Conservation (phyloP, 2,113 vertebrate species). For the Oceanites oceanicus region DNA sequence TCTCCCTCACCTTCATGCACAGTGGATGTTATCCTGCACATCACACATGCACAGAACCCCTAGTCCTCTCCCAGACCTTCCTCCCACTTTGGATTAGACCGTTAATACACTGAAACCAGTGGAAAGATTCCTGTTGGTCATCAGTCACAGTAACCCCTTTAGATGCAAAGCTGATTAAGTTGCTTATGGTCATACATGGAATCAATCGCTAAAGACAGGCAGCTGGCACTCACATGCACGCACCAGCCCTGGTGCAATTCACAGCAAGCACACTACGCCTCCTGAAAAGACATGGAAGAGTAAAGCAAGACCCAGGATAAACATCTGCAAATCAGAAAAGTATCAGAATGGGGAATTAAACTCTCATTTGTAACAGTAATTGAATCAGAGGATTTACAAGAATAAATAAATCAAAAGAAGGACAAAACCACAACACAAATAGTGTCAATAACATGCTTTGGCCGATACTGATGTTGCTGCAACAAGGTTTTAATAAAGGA, state of each 20-base stretch:
- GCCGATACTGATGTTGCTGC: background rate
- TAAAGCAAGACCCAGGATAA: slow-evolving; percentile 16
- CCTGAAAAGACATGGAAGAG: background rate
- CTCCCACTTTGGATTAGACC: background rate
- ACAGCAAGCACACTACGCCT: background rate
- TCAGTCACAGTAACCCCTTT: background rate
- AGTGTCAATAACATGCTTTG: background rate
- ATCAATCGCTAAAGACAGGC: background rate
- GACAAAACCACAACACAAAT: background rate
- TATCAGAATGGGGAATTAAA: slow-evolving; percentile 10
- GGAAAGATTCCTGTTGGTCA: background rate
- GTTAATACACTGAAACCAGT: background rate
- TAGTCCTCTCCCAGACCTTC: background rate
- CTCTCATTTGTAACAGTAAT: slow-evolving; percentile 4
- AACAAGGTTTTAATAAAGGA: slow-evolving; percentile 59
- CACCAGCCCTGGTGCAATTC: background rate
- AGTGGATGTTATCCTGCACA: background rate
- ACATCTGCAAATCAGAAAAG: slow-evolving; percentile 10
- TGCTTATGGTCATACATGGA: background rate
- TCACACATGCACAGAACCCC: background rate
- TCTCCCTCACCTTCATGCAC: background rate
- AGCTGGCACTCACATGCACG: background rate
- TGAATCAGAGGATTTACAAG: slow-evolving; percentile 19
- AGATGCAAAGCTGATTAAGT: slow-evolving; percentile 33
- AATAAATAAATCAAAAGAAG: slow-evolving; percentile 32